Base-by-base conservation (phyloP, 2,888 invertebrate species). In the Napeogenes inachia region DNA sequence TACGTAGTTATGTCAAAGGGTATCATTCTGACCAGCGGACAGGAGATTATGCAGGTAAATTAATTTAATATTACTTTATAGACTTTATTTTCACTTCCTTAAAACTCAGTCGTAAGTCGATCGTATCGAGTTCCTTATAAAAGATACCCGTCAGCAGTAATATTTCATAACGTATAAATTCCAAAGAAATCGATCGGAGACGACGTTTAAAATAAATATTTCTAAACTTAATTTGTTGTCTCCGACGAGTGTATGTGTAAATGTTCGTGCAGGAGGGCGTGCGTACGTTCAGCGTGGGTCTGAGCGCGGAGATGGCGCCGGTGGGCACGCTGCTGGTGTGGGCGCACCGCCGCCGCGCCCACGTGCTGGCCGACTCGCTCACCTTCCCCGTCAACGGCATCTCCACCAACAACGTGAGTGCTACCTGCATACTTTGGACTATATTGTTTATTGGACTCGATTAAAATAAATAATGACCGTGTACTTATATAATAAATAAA, bases 331-430 rank as follows among this genome's bases (percentile, higher is more conserved):
- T 97, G 45, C 93, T 98, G 30, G 97, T 97, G 57, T 99, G 98
- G 93, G 94, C 95, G 80, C 93, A 97, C 0, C 94, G 94, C 4
- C 93, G 93, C 13, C 94, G 95, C 71, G 97, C 96, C 0, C 95
- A 95, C 74, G 95, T 98, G 57, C 93, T 98, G 0, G 96, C 96
- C 0, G 99, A 99, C 88, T 96, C 97, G 63, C 91, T 99, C 63
- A 98, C 98, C n/a, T 98, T 98, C 91, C 97, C 98, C 0, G 98
- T 99, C 35, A 97, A 98, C 85, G 98, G 98, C 65, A 97, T 98
- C 71, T 96, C 97, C 1, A 87, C 97, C 65, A 98, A 99, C 81
- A 97, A 98, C 79, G 95, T 95, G 30, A 76, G 80, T 57, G 1
- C 0, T 21, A 21, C 13, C 2, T 10, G 13, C 47, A 0, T 21